Evolutionary conservation across 2,888 invertebrate genomes (phyloP), one percentile per base, ranked within the genome.

Genomic region (Nipponacmea schrenckii): DNA sequence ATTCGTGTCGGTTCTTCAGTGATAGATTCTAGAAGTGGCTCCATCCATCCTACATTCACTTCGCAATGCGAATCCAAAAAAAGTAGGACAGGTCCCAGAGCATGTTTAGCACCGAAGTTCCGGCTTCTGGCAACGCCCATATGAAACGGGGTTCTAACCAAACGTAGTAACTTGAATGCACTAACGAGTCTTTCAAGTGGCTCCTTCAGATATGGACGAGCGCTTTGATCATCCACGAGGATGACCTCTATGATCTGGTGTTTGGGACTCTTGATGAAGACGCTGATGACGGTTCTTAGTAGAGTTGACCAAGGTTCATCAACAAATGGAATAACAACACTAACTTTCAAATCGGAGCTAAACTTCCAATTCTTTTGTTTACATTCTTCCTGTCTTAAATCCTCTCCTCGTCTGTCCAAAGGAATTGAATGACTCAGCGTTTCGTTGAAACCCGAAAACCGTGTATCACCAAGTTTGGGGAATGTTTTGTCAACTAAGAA

Each of bases 11-110:
- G 56, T 24, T 56, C 56, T 56, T 56, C 24, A 24, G 56, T 12
- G n/a, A 56, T 56, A 3, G 56, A 20, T 24, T 56, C 56, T 56
- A 56, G 56, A 24, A 56, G 24, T 15, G 56, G 56, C 24, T 56
- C 56, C 24, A 56, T 56, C 56, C 56, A 56, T 15, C 56, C 56
- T 24, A 20, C 12, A 3, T 14, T 24, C 56, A 56, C 56, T 14
- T 56, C 56, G 14, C 56, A 56, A 56, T 56, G 56, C 10, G 56
- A 56, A 56, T 56, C 56, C 2, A 56, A 56, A 56, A 56, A 56
- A 0, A 56, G 8, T 10, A 56, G 3, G 24, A 56, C 56, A 3
- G 20, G 12, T 20, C 56, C 56, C 12, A 24, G 12, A 20, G 56
- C 24, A 4, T 56, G 56, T 17, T 20, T 20, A 10, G 56, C 56